A percentile compares a stretch with the other conserved stretches of the same genome.
Evolutionary conservation across 2,113 vertebrate genomes (phyloP).

Genomic region (Saimiri boliviensis): DNA sequence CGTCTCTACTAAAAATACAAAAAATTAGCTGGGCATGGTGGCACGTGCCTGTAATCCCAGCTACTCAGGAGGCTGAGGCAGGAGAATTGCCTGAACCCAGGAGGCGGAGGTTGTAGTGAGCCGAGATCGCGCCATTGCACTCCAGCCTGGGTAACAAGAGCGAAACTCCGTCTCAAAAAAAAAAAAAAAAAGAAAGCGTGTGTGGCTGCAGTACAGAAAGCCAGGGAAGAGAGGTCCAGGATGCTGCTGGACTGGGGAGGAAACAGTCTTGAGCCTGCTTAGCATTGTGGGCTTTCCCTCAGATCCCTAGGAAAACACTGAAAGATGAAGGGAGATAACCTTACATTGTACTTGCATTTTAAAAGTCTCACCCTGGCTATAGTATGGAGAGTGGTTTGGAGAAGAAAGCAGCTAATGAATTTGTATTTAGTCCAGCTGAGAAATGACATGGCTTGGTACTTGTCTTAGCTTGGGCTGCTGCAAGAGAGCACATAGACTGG

Average conservation of each 20-base stretch:
- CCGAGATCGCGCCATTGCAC: too few relatives aligned
- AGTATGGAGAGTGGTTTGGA: background rate
- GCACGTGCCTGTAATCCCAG: too few relatives aligned
- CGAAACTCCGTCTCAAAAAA: too few relatives aligned
- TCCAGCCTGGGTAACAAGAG: too few relatives aligned
- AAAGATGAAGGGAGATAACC: background rate
- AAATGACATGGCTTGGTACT: background rate
- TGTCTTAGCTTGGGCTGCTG: background rate
- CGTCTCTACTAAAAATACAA: too few relatives aligned
- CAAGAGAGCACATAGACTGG: too few relatives aligned
- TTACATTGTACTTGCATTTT: background rate
- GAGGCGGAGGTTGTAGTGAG: too few relatives aligned
- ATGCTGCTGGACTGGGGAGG: background rate
- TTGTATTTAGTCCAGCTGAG: background rate
- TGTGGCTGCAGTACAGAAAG: background rate
- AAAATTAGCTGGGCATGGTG: too few relatives aligned
- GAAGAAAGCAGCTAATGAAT: background rate
- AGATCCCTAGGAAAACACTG: background rate
- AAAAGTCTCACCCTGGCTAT: background rate
- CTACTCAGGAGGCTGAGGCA: too few relatives aligned
- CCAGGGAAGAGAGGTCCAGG: background rate
- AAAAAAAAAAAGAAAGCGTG: background rate
- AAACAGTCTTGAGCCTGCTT: background rate
- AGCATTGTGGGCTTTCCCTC: background rate
- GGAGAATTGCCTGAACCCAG: too few relatives aligned